phyloP scores from a whole-genome alignment of 2,113 vertebrate genomes.

The Paradoxurus hermaphroditus region DNA sequence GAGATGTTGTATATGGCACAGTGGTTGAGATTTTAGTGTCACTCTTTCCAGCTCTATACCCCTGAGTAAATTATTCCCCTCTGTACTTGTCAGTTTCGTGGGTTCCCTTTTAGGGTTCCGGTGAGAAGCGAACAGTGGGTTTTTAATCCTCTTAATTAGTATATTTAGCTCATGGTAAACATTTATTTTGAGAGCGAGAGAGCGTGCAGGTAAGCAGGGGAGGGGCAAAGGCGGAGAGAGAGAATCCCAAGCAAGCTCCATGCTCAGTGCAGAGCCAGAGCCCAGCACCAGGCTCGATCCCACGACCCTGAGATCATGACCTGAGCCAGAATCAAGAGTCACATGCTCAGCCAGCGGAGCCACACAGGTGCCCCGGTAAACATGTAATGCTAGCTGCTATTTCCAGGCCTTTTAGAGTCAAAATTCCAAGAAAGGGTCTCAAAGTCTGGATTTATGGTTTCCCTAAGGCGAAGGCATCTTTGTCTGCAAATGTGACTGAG shows the following conservation, averaged over 20 bases:
- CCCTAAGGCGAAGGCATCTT: neutral
- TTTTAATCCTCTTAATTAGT: constrained; percentile 23
- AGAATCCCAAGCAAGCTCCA: no score
- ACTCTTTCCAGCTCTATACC: neutral
- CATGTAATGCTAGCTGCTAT: neutral
- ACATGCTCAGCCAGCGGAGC: no score
- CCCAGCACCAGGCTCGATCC: no score
- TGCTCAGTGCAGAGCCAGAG: no score
- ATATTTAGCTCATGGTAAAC: neutral
- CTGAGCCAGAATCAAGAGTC: no score
- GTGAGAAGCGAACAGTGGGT: neutral
- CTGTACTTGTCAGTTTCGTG: neutral
- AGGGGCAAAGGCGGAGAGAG: no score
- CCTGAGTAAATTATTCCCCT: neutral
- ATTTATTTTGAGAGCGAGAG: neutral
- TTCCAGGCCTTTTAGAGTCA: neutral
- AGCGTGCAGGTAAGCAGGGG: no score
- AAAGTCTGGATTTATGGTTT: constrained; percentile 5
- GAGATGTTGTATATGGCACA: neutral
- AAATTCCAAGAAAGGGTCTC: neutral
- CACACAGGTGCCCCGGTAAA: neutral
- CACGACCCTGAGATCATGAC: no score
- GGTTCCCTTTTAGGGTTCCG: neutral
- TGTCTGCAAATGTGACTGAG: neutral
- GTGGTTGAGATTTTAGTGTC: neutral